These are phyloP conservation scores for Dasysyrphus tricinctus DNA, from an alignment of 2,888 invertebrate species.

Conservation along the genomic window DNA sequence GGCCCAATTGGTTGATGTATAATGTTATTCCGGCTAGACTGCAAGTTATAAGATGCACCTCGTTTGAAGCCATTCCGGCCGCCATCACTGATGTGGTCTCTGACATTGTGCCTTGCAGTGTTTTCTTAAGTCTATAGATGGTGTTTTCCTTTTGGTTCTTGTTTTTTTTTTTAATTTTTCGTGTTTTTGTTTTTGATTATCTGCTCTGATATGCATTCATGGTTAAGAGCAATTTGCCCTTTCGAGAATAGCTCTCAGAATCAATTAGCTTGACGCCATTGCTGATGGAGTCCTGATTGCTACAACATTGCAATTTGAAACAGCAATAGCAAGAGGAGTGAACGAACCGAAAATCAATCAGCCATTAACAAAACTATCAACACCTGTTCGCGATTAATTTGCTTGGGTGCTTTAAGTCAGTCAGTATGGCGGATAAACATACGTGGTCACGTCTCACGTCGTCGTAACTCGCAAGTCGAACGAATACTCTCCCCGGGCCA, in stretches of 20 bases:
- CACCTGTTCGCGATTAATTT: conserved; percentile 78
- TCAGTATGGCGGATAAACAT: conserved; percentile 24
- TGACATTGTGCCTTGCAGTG: conserved; percentile 35
- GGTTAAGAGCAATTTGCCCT: conserved; percentile 59
- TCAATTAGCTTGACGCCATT: conserved; percentile 73
- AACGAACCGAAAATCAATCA: conserved; percentile 72
- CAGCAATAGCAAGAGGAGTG: conserved; percentile 38
- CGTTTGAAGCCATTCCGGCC: conserved; percentile 27
- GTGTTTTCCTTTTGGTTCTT: conserved; percentile 3
- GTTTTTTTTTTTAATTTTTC: not conserved
- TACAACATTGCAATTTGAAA: conserved; percentile 9
- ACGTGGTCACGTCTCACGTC: conserved; percentile 56
- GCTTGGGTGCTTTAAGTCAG: conserved; percentile 51
- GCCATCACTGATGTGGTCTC: conserved; percentile 2
- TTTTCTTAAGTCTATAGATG: not conserved
- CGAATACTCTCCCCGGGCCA: conserved; percentile 27
- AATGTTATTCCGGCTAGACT: conserved; percentile 6
- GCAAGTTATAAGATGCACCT: conserved; percentile 40
- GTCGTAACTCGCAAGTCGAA: not conserved
- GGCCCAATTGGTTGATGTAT: conserved; percentile 57
- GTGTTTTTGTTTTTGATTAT: conserved; percentile 41
- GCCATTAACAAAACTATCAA: conserved; percentile 77
- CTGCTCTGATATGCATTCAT: conserved; percentile 29
- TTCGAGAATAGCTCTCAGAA: conserved; percentile 55
- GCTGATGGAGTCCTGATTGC: conserved; percentile 68